A percentile compares a stretch with the other conserved stretches of the same genome.
Evolutionary conservation across 2,113 vertebrate genomes (phyloP).

Genomic region (Synchiropus splendidus): DNA sequence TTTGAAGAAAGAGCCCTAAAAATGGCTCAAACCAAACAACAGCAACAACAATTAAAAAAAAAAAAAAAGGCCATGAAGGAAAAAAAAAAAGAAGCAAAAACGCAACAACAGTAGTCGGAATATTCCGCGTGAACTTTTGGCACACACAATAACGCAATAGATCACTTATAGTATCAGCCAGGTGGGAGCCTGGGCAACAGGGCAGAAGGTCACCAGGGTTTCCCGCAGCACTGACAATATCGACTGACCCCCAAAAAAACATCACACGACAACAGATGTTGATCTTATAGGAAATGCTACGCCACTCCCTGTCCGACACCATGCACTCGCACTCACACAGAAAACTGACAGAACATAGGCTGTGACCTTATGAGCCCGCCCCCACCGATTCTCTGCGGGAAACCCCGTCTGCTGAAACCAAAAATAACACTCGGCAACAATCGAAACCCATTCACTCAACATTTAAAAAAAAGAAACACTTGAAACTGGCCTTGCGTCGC

Average conservation of each 20-base stretch:
- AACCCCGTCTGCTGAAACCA: slow-evolving; percentile 60
- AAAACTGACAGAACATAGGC: too few species aligned
- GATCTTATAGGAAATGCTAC: slow-evolving; percentile 43
- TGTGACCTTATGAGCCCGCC: too few species aligned
- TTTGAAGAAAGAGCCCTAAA: slow-evolving; percentile 68
- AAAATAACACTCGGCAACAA: slow-evolving; percentile 66
- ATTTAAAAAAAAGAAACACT: slow-evolving; percentile 52
- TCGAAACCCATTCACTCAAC: slow-evolving; percentile 47
- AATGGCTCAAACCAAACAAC: slow-evolving; percentile 56
- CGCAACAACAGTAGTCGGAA: too few species aligned
- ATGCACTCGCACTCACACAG: too few species aligned
- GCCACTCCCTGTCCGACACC: too few species aligned
- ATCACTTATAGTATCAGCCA: slow-evolving; percentile 62
- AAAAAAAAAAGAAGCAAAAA: slow-evolving; percentile 55
- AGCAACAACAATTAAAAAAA: slow-evolving; percentile 29
- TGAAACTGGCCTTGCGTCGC: slow-evolving; percentile 39
- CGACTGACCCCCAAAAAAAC: too few species aligned
- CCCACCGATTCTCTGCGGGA: too few species aligned
- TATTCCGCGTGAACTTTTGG: too few species aligned
- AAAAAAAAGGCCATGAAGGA: slow-evolving; percentile 44
- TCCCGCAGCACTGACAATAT: too few species aligned
- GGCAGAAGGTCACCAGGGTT: too few species aligned
- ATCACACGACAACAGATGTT: slow-evolving; percentile 63
- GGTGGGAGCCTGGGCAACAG: slow-evolving; percentile 59
- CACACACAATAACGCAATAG: slow-evolving; percentile 67